A percentile compares a stretch with the other conserved stretches of the same genome.
phyloP scores from a whole-genome alignment of 2,797 vertebrate genomes.

The Gymnothorax javanicus region DNA sequence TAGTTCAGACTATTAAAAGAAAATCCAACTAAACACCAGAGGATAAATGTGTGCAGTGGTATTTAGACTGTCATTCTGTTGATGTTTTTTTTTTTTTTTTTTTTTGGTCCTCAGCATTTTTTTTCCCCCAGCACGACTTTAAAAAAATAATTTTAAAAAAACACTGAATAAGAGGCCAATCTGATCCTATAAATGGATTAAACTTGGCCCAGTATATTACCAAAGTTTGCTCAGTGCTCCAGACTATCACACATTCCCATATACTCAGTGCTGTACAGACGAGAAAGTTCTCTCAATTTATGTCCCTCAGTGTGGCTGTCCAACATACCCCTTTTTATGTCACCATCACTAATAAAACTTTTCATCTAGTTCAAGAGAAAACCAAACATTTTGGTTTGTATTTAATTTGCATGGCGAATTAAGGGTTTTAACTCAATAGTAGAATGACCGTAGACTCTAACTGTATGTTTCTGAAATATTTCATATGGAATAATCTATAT shows the following conservation, averaged over 20 bases:
- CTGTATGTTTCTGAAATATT: neutral
- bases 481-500: neutral
- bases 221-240: neutral
- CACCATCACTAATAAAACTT: neutral
- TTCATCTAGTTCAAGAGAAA: neutral
- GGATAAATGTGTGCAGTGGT: slow-evolving; percentile 28
- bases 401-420: neutral
- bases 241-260: neutral
- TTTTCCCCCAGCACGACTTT: neutral
- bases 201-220: neutral
- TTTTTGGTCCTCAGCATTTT: neutral
- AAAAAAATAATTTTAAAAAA: neutral
- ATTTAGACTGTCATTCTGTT: slow-evolving; percentile 14
- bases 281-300: neutral
- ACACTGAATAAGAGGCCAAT: neutral
- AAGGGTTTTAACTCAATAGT: neutral
- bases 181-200: neutral
- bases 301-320: neutral
- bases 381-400: neutral
- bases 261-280: neutral
- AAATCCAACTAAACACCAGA: slow-evolving; percentile 26
- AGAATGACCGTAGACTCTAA: neutral
- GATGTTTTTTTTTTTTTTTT: neutral
- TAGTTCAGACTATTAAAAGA: slow-evolving; percentile 6
- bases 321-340: neutral